Percentiles rank a stretch among this genome's conserved stretches.
Conservation (phyloP, 2,113 vertebrate genomes). For the Brachirus orientalis region DNA sequence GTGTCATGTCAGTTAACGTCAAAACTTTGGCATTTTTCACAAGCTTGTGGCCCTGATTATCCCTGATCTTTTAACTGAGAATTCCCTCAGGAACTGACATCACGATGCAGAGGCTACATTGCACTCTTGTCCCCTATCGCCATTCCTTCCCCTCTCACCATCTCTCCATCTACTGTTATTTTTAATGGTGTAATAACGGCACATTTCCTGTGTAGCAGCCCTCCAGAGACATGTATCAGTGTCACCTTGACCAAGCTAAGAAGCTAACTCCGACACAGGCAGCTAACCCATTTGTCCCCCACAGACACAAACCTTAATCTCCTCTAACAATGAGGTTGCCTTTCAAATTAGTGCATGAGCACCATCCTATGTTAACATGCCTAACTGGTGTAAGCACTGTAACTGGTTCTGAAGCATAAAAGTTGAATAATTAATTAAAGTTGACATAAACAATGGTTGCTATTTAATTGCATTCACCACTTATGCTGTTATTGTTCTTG, state of each 20-base stretch:
- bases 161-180: conserved; percentile 34
- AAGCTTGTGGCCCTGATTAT: conserved; percentile 38
- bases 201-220: conserved; percentile 41
- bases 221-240: conserved; percentile 63
- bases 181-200: conserved; percentile 51
- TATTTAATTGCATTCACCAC: neutral
- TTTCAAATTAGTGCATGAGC: conserved; percentile 18
- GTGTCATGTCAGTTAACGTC: conserved; percentile 47
- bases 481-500: no score
- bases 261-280: conserved; percentile 40
- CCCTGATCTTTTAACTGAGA: conserved; percentile 36
- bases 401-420: no score
- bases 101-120: conserved; percentile 34
- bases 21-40: conserved; percentile 24
- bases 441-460: neutral
- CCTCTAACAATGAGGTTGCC: conserved; percentile 22
- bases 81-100: conserved; percentile 43
- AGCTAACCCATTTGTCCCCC: conserved; percentile 38
- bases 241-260: conserved; percentile 70
- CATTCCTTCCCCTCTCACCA: conserved; percentile 15
- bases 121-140: conserved; percentile 12
- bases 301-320: conserved; percentile 23
- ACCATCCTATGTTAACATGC: neutral
- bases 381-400: neutral
- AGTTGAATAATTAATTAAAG: neutral